Base-by-base conservation (phyloP, 2,888 invertebrate species). In the Euclidia mi region DNA sequence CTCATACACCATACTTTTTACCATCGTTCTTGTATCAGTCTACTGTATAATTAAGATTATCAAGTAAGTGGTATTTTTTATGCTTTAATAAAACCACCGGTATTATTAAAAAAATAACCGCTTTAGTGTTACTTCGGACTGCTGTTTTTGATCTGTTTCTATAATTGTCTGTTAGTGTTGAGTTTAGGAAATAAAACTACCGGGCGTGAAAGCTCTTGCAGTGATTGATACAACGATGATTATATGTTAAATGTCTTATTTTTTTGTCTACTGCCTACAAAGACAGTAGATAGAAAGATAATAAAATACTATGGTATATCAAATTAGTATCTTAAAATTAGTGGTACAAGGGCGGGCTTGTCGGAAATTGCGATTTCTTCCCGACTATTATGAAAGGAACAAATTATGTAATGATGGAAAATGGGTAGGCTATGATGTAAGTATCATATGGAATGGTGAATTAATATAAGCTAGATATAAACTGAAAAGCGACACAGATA, bases 41-140 rank as follows among this genome's bases (percentile, higher is more conserved):
- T 48, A 38, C 46, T n/a, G 71, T 56, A 56, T 73, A 65, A 58
- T 68, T 67, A 61, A 56, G 62, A 71, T 71, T 66, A 65, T 43
- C 35, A 20, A 32, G 37, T 35, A 35, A 60, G 65, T 46, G 12
- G 55, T 61, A 60, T 55, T 70, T 25, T 15, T 38, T 62, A 45
- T 56, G 32, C 43, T 65, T 60, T 60, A 50, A 53, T 50, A 31
- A 28, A 38, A 25, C 20, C 20, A 25, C 7, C 20, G 51, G 55
- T 35, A n/a, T 38, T 72, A 59, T 68, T 63, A 11, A 44, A 55
- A 40, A 15, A 9, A 29, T 45, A 51, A 65, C 52, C 32, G 28
- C 28, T 51, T 49, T 58, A 37, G 52, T n/a, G 20, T 63, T 58
- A 48, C 37, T 44, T 40, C 15, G 18, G n/a, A 42, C 18, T 43